A percentile compares a stretch with the other conserved stretches of the same genome.
Evolutionary conservation across 2,888 invertebrate genomes (phyloP).

Genomic region (Hesperia comma): DNA sequence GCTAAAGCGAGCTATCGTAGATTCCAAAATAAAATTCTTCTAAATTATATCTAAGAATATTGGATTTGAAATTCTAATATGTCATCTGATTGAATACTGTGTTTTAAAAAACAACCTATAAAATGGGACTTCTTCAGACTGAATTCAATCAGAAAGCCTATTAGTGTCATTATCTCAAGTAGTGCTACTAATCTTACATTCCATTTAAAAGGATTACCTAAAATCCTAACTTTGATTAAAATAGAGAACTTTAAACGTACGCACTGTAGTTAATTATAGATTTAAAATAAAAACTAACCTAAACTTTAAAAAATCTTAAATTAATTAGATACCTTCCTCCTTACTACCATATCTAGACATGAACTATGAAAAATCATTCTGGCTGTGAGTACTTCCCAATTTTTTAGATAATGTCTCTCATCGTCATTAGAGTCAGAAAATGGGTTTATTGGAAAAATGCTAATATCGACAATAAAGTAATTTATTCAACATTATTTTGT

Average conservation of each 20-base stretch:
- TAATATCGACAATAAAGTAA: slow-evolving; percentile 67
- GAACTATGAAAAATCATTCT: slow-evolving; percentile 80
- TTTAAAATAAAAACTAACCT: slow-evolving; percentile 71
- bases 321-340: slow-evolving; percentile 66
- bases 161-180: slow-evolving; percentile 55
- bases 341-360: slow-evolving; percentile 75
- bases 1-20: slow-evolving; percentile 73
- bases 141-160: slow-evolving; percentile 42
- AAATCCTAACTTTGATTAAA: slow-evolving; percentile 73
- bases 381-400: slow-evolving; percentile 80
- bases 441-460: slow-evolving; percentile 49
- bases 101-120: not conserved
- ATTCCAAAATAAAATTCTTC: slow-evolving; percentile 78
- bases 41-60: slow-evolving; percentile 78
- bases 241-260: slow-evolving; percentile 76
- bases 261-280: slow-evolving; percentile 81
- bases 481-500: slow-evolving; percentile 40
- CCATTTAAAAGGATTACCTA: slow-evolving; percentile 71
- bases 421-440: slow-evolving; percentile 51
- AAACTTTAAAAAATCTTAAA: slow-evolving; percentile 60
- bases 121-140: slow-evolving; percentile 16
- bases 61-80: slow-evolving; percentile 53
- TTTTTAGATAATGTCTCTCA: slow-evolving; percentile 66
- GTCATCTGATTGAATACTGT: slow-evolving; percentile 47
- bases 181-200: slow-evolving; percentile 74